Base-by-base conservation (phyloP, 2,113 vertebrate species). In the Hemicordylus capensis region DNA sequence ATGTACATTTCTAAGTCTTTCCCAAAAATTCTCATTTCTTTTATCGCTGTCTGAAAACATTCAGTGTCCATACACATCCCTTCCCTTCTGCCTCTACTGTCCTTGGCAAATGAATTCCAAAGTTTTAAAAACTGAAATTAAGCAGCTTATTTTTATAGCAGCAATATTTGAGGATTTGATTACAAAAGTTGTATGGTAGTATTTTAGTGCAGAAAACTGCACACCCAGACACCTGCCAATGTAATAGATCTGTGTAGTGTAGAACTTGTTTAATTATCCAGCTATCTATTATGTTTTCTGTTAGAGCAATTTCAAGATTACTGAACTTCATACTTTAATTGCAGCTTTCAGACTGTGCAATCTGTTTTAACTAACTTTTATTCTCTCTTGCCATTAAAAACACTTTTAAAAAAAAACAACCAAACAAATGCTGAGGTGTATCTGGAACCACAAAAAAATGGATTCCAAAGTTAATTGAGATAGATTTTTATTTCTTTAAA, bases 391-490 rank as follows among this genome's bases (percentile, higher is more conserved):
- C 17, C 24, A 63, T 39, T 37, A 84, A 80, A 24, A 3, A n/a
- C 44, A 42, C 14, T 0, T 0, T 24, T 91, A 81, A 89, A 54
- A 83, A 37, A 5, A 7, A 54, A 54, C 51, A 54, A 10, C 51
- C 51, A 14, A 10, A 54, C 51, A 46, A 59, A 4, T 42, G 42
- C 12, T 78, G 31, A 79, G 81, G 75, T 67, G 54, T 86, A 67
- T 78, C 75, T 64, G 80, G 79, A 86, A 72, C 74, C 79, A 51
- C 61, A 37, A 54, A 54, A 0, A 46, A 76, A 7, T n/a, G n/a
- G 56, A 19, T 72, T 85, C 63, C 73, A n/a, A 76, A 63, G 42
- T 51, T 80, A 39, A 85, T 73, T 73, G 67, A 85, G 44, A 72
- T 51, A n/a, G 54, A 22, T 46, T 85, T 84, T 34, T 85, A 39